Percentiles rank a stretch among this genome's conserved stretches.
phyloP scores from a whole-genome alignment of 2,888 invertebrate species.

The Metopia argyrocephala region DNA sequence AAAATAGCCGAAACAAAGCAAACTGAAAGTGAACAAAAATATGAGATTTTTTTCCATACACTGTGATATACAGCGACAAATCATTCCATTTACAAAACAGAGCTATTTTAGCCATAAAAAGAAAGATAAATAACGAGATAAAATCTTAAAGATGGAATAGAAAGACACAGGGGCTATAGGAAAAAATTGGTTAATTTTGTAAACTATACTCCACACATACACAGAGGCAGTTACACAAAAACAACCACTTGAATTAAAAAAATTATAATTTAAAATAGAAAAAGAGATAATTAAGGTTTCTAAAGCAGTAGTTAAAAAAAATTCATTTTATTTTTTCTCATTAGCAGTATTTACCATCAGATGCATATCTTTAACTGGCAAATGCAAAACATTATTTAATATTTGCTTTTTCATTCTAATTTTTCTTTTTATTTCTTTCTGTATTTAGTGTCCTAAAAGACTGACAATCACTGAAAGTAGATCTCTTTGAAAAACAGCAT shows the following conservation, averaged over 20 bases:
- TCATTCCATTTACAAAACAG: conserved; percentile 14
- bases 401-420: not conserved
- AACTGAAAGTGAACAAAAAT: not conserved
- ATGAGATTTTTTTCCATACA: conserved; percentile 32
- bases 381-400: conserved; percentile 1
- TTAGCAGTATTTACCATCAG: not conserved
- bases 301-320: no score
- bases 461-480: not conserved
- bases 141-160: not conserved
- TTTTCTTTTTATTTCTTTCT: no score
- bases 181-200: not conserved
- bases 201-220: not conserved
- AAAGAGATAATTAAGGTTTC: not conserved
- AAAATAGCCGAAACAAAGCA: not conserved
- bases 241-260: not conserved
- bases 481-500: not conserved
- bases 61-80: conserved; percentile 55
- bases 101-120: conserved; percentile 49
- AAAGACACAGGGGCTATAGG: not conserved
- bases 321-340: no score
- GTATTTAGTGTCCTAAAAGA: not conserved
- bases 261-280: not conserved
- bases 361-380: conserved; percentile 14
- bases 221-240: not conserved
- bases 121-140: conserved; percentile 28